phyloP scores from a whole-genome alignment of 2,797 vertebrate species.

The Gallinago stenura region DNA sequence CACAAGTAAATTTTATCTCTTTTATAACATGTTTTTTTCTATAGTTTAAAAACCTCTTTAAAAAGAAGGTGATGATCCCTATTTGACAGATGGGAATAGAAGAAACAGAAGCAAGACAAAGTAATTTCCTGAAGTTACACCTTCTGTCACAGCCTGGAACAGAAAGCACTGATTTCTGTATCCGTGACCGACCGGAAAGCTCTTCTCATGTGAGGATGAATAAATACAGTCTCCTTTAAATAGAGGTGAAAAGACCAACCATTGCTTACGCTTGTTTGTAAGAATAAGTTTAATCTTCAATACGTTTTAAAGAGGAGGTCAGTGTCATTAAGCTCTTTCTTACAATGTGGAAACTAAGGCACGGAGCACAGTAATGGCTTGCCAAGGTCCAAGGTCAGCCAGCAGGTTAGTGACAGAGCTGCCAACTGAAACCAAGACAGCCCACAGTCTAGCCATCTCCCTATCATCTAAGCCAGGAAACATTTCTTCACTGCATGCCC shows the following conservation, averaged over 20 bases:
- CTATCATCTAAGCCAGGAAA: neutral
- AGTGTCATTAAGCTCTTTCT: neutral
- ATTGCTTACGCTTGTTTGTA: neutral
- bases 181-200: rapidly evolving
- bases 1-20: neutral
- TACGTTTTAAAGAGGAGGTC: neutral
- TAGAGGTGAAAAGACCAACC: neutral
- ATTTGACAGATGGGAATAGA: neutral
- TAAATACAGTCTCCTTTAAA: neutral
- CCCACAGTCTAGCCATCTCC: neutral
- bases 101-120: neutral
- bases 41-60: neutral
- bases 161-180: neutral
- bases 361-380: rapidly evolving
- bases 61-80: neutral
- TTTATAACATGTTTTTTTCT: neutral
- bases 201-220: neutral
- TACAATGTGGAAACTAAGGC: neutral
- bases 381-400: neutral
- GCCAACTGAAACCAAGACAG: neutral
- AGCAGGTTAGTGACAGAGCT: rapidly evolving
- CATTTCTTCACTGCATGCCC: neutral
- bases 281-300: neutral
- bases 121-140: neutral
- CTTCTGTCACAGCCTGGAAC: neutral